phyloP scores from a whole-genome alignment of 53 echinoderm and acorn worm genomes.

The Luidia sarsii region DNA sequence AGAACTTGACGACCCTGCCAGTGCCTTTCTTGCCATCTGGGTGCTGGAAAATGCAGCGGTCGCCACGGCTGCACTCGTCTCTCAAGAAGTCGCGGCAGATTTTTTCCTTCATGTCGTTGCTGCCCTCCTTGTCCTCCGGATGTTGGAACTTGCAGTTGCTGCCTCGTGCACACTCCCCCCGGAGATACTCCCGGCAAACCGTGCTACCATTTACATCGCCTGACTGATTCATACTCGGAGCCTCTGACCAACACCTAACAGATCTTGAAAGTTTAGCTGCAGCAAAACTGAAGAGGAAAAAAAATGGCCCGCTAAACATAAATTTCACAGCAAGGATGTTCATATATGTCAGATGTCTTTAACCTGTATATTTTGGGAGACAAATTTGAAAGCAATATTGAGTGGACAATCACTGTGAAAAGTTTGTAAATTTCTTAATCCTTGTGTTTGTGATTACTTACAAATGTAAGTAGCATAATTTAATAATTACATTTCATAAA shows the following conservation, averaged over 20 bases:
- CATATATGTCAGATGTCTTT: too few relatives aligned
- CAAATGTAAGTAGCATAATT: too few relatives aligned
- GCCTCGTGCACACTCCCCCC: constrained; percentile 75
- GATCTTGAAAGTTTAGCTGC: neutral
- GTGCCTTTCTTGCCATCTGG: constrained; percentile 19
- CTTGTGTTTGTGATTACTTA: too few relatives aligned
- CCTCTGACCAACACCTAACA: neutral
- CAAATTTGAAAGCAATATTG: too few relatives aligned
- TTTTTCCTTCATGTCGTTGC: constrained; percentile 39
- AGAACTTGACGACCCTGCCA: constrained; percentile 29
- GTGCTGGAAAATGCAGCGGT: constrained; percentile 81
- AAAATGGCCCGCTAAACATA: neutral
- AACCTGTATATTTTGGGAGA: too few relatives aligned
- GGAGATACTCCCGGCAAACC: constrained; percentile 81
- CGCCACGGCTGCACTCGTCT: constrained; percentile 73
- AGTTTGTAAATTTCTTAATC: too few relatives aligned
- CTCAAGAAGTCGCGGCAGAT: constrained; percentile 81
- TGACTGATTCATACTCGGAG: neutral
- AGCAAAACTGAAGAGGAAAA: neutral
- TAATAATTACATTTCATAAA: too few relatives aligned
- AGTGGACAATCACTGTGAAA: too few relatives aligned
- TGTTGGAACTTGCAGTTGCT: constrained; percentile 80
- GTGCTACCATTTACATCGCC: constrained; percentile 21
- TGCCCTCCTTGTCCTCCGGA: constrained; percentile 1
- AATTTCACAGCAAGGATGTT: too few relatives aligned